Conservation (phyloP, 2,888 invertebrate species). For the Macrostomum cliftonense region DNA sequence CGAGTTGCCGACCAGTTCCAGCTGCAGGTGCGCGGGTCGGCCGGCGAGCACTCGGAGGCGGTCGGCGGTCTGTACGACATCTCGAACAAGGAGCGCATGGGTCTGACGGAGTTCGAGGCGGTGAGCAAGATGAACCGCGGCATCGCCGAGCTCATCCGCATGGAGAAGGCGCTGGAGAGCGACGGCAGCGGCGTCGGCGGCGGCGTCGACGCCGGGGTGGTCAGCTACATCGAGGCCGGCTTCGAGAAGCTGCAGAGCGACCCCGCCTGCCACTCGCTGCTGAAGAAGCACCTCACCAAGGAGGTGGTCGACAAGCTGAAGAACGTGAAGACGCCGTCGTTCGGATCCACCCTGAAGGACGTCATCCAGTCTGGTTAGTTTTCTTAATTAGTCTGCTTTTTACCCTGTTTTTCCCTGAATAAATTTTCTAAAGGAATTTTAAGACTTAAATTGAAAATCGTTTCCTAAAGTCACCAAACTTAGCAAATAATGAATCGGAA, state of each 20-base stretch:
- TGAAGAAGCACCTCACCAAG: neutral
- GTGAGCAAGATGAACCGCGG: constrained; percentile 63
- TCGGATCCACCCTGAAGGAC: neutral
- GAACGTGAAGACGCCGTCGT: neutral
- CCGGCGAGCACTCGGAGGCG: constrained; percentile 42
- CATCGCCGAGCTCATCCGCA: too few species aligned
- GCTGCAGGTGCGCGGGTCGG: constrained; percentile 47
- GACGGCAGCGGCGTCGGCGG: too few species aligned
- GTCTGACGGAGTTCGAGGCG: constrained; percentile 54
- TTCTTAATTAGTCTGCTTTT: too few species aligned
- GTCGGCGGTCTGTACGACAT: constrained; percentile 71
- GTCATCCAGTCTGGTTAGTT: too few species aligned
- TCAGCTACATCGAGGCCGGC: neutral
- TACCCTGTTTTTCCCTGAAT: too few species aligned
- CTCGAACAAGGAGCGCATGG: constrained; percentile 60
- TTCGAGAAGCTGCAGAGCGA: neutral
- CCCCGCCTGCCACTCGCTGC: neutral
- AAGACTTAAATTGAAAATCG: too few species aligned
- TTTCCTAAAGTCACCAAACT: too few species aligned
- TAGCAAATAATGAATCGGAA: too few species aligned
- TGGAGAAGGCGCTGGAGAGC: too few species aligned
- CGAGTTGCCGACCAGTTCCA: constrained; percentile 61
- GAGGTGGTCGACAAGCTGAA: neutral
- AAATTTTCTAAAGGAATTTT: too few species aligned
- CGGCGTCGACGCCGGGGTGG: too few species aligned